A percentile compares a stretch with the other conserved stretches of the same genome.
phyloP scores from a whole-genome alignment of 2,888 invertebrate species.

The Andrena marginata region DNA sequence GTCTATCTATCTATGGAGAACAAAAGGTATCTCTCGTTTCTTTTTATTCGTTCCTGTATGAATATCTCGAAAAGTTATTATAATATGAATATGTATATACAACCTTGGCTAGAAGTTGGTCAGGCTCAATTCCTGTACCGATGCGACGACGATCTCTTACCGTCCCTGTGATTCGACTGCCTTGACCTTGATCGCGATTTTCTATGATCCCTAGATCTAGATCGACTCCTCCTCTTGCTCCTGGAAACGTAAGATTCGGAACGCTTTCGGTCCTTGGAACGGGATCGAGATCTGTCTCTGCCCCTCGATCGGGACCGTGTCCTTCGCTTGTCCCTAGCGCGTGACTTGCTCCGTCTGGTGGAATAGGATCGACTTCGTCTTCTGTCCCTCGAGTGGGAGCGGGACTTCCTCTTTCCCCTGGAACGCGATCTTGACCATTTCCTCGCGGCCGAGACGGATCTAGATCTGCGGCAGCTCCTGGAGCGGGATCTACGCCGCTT shows the following conservation, averaged over 20 bases:
- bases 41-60: conserved; percentile 37
- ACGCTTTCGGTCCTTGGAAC: conserved; percentile 74
- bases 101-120: conserved; percentile 73
- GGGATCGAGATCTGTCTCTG: conserved; percentile 70
- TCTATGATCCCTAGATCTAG: conserved; percentile 75
- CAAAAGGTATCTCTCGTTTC: conserved; percentile 25
- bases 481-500: conserved; percentile 73
- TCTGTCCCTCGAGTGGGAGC: conserved; percentile 74
- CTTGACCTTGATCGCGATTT: conserved; percentile 79
- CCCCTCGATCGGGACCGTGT: conserved; percentile 71
- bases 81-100: conserved; percentile 71
- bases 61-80: conserved; percentile 55
- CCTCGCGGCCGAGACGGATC: conserved; percentile 65
- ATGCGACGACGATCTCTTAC: conserved; percentile 83
- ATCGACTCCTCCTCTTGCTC: conserved; percentile 73
- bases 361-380: conserved; percentile 75
- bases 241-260: conserved; percentile 78
- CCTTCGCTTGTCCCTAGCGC: conserved; percentile 72
- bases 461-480: conserved; percentile 71
- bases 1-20: conserved; percentile 32
- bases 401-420: conserved; percentile 75
- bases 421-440: conserved; percentile 79
- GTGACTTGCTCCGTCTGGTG: conserved; percentile 68
- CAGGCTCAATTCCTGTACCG: conserved; percentile 83
- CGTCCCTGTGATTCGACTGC: conserved; percentile 81